These are phyloP conservation scores for Tor tambroides DNA, from an alignment of 2,113 vertebrate species.

Conservation along the genomic window DNA sequence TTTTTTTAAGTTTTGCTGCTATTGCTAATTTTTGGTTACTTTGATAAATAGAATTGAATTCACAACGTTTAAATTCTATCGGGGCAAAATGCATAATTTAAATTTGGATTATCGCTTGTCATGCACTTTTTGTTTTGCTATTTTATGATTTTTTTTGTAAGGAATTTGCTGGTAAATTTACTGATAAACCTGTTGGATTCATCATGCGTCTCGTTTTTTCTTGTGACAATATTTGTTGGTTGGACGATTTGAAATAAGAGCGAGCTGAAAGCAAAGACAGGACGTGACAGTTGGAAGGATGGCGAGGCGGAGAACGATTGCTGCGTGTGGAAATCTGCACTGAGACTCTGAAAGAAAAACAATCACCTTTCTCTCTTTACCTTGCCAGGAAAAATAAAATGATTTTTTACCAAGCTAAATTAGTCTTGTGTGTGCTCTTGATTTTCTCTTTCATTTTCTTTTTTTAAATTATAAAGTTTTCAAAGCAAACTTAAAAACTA, in stretches of 20 bases:
- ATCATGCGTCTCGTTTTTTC: slow-evolving; percentile 52
- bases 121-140: slow-evolving; percentile 76
- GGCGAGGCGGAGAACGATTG: not conserved
- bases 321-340: slow-evolving; percentile 10
- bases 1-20: slow-evolving; percentile 74
- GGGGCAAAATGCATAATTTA: slow-evolving; percentile 23
- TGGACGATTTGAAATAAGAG: slow-evolving; percentile 11
- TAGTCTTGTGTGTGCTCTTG: not conserved
- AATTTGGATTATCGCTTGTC: slow-evolving; percentile 68
- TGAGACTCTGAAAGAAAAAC: slow-evolving; percentile 44
- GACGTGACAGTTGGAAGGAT: not conserved
- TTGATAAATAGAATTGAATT: slow-evolving; percentile 45
- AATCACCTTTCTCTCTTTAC: slow-evolving; percentile 43
- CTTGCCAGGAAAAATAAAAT: slow-evolving; percentile 43
- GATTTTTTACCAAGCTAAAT: slow-evolving; percentile 38
- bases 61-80: not conserved
- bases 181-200: slow-evolving; percentile 56
- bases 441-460: not conserved
- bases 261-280: not conserved
- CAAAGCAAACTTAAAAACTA: not conserved
- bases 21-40: slow-evolving; percentile 66
- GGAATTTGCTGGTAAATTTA: slow-evolving; percentile 58
- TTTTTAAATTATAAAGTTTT: not conserved
- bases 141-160: slow-evolving; percentile 69
- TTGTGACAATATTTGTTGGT: slow-evolving; percentile 42